phyloP scores from a whole-genome alignment of 92 coral and sea anemone species.

The Paragorgia papillata region DNA sequence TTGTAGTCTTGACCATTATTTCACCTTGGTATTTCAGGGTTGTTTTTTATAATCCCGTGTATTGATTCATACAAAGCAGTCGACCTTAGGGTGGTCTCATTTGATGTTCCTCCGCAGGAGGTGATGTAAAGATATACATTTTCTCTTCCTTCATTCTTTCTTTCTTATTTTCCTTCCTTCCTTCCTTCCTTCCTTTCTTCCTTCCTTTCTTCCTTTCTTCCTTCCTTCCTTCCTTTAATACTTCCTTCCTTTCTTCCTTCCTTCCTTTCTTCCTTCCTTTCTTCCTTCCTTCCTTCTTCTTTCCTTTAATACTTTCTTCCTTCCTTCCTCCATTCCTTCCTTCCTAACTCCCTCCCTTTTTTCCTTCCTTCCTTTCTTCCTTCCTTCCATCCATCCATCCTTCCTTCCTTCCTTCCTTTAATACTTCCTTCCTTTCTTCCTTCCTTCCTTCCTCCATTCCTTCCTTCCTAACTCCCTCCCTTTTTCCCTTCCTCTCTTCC shows the following conservation, averaged over 20 bases:
- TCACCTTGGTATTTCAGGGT: conserved; percentile 53
- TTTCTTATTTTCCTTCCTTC: too few relatives aligned
- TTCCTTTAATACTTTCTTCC: not conserved
- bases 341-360: not conserved
- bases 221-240: too few relatives aligned
- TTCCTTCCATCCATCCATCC: too few relatives aligned
- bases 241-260: too few relatives aligned
- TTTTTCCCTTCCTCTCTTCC: not conserved
- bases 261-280: not conserved
- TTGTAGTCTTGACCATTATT: not conserved
- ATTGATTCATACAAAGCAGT: conserved; percentile 89
- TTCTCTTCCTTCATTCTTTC: too few relatives aligned
- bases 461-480: too few relatives aligned
- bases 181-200: too few relatives aligned
- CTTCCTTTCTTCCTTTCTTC: too few relatives aligned
- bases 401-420: too few relatives aligned
- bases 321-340: not conserved
- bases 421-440: not conserved
- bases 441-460: too few relatives aligned
- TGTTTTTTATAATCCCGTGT: conserved; percentile 89
- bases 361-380: too few relatives aligned
- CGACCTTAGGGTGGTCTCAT: conserved; percentile 87
- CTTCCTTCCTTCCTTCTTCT: not conserved
- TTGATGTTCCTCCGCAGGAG: conserved; percentile 99
- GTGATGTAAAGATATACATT: conserved; percentile 28